These are phyloP conservation scores for Parasteatoda lunata DNA, from an alignment of 2,888 invertebrate genomes.

Conservation along the genomic window DNA sequence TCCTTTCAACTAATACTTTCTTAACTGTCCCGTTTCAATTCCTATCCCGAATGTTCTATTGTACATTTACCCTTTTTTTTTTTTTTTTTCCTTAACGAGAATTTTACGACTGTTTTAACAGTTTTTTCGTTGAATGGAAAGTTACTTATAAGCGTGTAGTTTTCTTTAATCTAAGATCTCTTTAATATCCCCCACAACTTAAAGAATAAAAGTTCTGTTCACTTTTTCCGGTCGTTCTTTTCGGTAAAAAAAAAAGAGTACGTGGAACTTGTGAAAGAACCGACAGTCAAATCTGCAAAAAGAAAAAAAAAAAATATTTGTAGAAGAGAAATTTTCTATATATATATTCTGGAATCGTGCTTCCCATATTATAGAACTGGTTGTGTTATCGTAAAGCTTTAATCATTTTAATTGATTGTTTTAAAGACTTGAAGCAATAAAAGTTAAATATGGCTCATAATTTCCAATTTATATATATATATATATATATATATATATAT, in stretches of 20 bases:
- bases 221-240: background rate
- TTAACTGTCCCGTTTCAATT: too few relatives aligned
- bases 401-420: slow-evolving; percentile 46
- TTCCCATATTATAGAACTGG: background rate
- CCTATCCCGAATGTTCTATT: too few relatives aligned
- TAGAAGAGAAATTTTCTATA: too few relatives aligned
- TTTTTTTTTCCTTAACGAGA: too few relatives aligned
- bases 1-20: too few relatives aligned
- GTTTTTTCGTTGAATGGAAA: too few relatives aligned
- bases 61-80: too few relatives aligned
- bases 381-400: slow-evolving; percentile 21
- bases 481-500: background rate
- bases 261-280: background rate
- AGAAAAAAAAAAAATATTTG: too few relatives aligned
- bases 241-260: background rate
- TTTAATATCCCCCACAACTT: background rate
- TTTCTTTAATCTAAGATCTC: background rate
- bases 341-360: too few relatives aligned
- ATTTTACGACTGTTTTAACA: too few relatives aligned
- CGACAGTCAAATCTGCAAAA: background rate
- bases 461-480: background rate
- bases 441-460: slow-evolving; percentile 16
- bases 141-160: too few relatives aligned
- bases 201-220: background rate
- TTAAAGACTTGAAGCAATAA: slow-evolving; percentile 22